These are phyloP conservation scores for Tetragonisca angustula DNA, from an alignment of 2,888 invertebrate genomes.

Conservation along the genomic window DNA sequence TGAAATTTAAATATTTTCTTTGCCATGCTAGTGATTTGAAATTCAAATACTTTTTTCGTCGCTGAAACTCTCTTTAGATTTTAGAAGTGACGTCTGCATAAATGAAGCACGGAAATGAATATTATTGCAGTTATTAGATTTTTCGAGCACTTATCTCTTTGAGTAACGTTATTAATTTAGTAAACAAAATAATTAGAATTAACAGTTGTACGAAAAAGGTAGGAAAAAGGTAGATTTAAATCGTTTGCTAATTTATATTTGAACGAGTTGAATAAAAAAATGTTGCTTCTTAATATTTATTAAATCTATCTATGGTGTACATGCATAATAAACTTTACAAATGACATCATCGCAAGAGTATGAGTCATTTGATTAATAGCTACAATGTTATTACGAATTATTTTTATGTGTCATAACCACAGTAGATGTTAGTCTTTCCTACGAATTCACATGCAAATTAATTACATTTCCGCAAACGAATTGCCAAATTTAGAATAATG, in stretches of 20 bases:
- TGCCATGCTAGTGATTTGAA: slow-evolving; percentile 33
- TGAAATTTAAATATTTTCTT: slow-evolving; percentile 61
- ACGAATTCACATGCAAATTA: background rate
- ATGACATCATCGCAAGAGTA: slow-evolving; percentile 61
- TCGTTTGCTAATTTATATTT: background rate
- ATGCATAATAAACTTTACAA: slow-evolving; percentile 17
- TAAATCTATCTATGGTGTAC: background rate
- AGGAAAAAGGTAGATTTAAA: too few relatives aligned
- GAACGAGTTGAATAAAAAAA: background rate
- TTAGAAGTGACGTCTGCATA: background rate
- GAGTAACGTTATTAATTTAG: background rate
- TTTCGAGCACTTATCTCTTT: background rate
- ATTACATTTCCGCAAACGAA: background rate
- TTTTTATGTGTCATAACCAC: slow-evolving; percentile 20
- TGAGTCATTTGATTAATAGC: slow-evolving; percentile 61
- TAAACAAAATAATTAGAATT: too few relatives aligned
- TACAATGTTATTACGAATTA: slow-evolving; percentile 11
- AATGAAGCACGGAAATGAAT: slow-evolving; percentile 8
- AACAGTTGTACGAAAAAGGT: background rate
- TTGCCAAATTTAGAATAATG: slow-evolving; percentile 15
- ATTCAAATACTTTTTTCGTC: slow-evolving; percentile 24
- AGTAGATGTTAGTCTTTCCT: background rate
- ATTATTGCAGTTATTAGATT: background rate
- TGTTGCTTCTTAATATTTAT: background rate
- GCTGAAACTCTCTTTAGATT: background rate